phyloP scores from a whole-genome alignment of 1,140 invertebrate genomes.

The Zaprionus nigranus region DNA sequence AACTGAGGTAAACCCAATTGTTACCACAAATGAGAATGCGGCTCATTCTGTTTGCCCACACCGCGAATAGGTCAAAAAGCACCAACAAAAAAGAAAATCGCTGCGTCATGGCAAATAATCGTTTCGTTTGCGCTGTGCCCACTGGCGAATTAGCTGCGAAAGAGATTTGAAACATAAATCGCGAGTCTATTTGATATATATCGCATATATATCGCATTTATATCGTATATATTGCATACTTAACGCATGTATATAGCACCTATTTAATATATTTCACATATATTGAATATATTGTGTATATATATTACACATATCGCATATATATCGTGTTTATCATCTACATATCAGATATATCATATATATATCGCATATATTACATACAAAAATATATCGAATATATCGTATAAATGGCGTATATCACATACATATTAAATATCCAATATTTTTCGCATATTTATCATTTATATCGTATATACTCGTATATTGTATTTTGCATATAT shows the following conservation, averaged over 20 bases:
- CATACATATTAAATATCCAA: background rate
- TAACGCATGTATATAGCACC: too few species aligned
- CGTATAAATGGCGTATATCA: too few species aligned
- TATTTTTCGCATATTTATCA: too few species aligned
- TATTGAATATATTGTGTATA: too few species aligned
- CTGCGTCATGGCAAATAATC: slow-evolving; percentile 26
- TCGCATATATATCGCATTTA: background rate
- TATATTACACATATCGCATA: too few species aligned
- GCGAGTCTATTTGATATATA: background rate
- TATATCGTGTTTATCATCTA: too few species aligned
- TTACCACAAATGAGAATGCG: slow-evolving; percentile 19
- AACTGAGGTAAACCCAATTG: slow-evolving; percentile 24
- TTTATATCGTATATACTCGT: too few species aligned
- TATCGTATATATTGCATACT: too few species aligned
- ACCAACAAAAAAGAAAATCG: background rate
- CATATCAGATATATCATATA: too few species aligned
- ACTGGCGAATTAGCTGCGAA: slow-evolving; percentile 14
- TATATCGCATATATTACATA: background rate
- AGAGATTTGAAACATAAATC: background rate
- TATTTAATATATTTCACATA: too few species aligned
- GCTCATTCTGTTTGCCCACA: too few species aligned
- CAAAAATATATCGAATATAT: too few species aligned
- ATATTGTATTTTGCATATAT: background rate
- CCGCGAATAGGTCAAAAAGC: background rate
- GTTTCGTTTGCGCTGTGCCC: slow-evolving; percentile 24